phyloP scores from a whole-genome alignment of 1,140 invertebrate genomes.

The Calephelis nemesis region DNA sequence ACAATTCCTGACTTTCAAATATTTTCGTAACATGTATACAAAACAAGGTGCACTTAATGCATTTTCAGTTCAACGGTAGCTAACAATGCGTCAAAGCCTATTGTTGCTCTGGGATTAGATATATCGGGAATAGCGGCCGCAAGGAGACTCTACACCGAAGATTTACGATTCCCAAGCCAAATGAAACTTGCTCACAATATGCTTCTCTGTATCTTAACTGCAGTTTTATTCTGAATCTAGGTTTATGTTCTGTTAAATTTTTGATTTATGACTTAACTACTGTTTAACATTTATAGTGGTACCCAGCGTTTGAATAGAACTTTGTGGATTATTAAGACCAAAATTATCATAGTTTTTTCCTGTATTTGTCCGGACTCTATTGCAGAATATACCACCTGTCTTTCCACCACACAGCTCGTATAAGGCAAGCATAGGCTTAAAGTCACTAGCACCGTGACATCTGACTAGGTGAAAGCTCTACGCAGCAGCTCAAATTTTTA shows the following conservation, averaged over 20 bases:
- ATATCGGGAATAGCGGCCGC: constrained; percentile 31
- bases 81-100: constrained; percentile 35
- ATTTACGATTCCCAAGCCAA: constrained; percentile 37
- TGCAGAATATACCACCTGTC: too few species aligned
- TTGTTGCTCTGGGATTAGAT: constrained; percentile 33
- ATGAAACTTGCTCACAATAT: constrained; percentile 31
- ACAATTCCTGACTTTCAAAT: too few species aligned
- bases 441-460: too few species aligned
- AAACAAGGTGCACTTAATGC: constrained; percentile 12
- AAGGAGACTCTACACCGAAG: constrained; percentile 33
- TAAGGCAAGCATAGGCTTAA: too few species aligned
- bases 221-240: constrained; percentile 17
- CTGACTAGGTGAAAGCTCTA: too few species aligned
- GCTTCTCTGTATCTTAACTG: constrained; percentile 30
- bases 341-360: neutral
- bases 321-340: neutral
- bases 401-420: too few species aligned
- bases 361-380: too few species aligned
- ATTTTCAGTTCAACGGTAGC: constrained; percentile 2
- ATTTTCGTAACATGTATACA: neutral
- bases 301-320: neutral
- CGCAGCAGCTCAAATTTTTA: too few species aligned
- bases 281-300: neutral
- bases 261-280: neutral
- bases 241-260: constrained; percentile 4